Evolutionary conservation across 2,888 invertebrate species (phyloP).

Genomic region (Aelia acuminata): DNA sequence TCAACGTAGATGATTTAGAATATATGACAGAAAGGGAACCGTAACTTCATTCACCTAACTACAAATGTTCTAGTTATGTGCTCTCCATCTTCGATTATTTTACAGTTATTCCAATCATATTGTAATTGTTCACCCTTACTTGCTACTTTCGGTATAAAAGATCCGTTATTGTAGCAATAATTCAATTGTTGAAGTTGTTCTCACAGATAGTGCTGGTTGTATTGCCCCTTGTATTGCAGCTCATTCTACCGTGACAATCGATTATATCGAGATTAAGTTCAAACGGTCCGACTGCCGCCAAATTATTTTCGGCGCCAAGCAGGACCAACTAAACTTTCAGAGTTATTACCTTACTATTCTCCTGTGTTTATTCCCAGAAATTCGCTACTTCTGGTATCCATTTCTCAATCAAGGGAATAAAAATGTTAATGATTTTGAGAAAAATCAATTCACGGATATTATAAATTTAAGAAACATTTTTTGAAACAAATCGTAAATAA

Average conservation of each 20-base stretch:
- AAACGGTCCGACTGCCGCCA: conserved; percentile 6
- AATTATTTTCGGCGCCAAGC: conserved; percentile 21
- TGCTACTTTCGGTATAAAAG: neutral
- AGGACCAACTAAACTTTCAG: neutral
- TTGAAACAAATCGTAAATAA: too few relatives aligned
- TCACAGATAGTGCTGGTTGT: neutral
- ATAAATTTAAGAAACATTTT: too few relatives aligned
- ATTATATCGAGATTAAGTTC: conserved; percentile 28
- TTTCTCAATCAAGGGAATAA: too few relatives aligned
- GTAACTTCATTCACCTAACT: too few relatives aligned
- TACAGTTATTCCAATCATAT: neutral
- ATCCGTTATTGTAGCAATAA: neutral
- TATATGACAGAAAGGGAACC: too few relatives aligned
- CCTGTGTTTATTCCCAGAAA: neutral
- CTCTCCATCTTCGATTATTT: neutral
- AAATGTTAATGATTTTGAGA: too few relatives aligned
- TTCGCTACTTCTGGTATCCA: neutral
- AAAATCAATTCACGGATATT: too few relatives aligned
- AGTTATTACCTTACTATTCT: neutral
- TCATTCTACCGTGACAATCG: conserved; percentile 10
- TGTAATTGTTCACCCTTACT: neutral
- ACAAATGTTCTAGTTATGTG: too few relatives aligned
- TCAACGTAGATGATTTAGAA: too few relatives aligned
- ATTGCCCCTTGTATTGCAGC: neutral
- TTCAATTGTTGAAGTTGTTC: conserved; percentile 12